Evolutionary conservation across 2,888 invertebrate species (phyloP), one percentile per base, ranked within the genome.

Genomic region (Ochropleura leucogaster): DNA sequence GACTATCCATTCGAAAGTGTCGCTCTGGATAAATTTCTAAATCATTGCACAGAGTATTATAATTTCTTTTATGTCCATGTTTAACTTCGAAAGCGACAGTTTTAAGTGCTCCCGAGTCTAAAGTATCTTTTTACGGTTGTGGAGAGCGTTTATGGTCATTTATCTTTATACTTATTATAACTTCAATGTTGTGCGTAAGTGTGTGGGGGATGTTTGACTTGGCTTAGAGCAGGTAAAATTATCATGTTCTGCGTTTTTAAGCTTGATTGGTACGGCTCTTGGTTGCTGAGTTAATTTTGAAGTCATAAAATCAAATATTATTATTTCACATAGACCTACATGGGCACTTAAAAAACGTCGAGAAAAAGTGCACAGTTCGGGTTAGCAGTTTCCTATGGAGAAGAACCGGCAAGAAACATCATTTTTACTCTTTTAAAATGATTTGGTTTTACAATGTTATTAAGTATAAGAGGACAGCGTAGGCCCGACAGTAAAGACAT

Each of bases 31-130:
- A 42, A 83, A 75, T 86, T 86, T 86, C 85, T 86, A 86, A 86
- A 85, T 81, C 79, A 81, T 86, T 85, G 75, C 87, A 44, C 75
- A 40, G 72, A 70, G 60, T 75, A 84, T 86, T 71, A 86, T 82
- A 85, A 83, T 85, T 86, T 85, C 68, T 85, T 83, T 86, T 83
- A 87, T 72, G 64, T 44, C 30, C 73, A 67, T 57, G 68, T 70
- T 86, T 77, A 71, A 71, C 60, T 40, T 71, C 14, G 83, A 86
- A 87, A 85, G 85, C 46, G 83, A 74, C 74, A 77, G 71, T 82
- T 77, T 62, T 60, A 73, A 80, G 63, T 66, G 66, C 63, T 59
- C 16, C 60, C n/a, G 55, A 74, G 71, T 70, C 66, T 77, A 72
- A 78, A 80, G 69, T 66, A 51, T 63, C 55, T 74, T 75, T 84